These are phyloP conservation scores for Brachionus calyciflorus DNA, from an alignment of 1,140 invertebrate species.

Conservation along the genomic window DNA sequence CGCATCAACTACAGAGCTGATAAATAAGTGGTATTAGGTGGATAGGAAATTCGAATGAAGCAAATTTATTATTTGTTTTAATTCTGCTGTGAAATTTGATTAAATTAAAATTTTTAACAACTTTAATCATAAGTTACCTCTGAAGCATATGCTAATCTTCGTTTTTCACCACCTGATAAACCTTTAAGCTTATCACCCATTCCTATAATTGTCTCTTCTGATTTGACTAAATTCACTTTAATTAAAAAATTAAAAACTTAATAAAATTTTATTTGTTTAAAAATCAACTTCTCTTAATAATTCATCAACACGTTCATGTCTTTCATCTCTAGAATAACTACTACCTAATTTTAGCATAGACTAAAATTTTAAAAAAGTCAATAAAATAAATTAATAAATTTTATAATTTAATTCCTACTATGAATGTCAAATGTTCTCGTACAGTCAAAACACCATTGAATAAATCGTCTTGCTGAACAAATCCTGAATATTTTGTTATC, in stretches of 20 bases:
- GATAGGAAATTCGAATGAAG: no score
- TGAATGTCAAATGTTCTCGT: conserved; percentile 64
- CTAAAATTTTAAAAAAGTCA: no score
- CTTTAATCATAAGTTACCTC: no score
- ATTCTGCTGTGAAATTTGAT: no score
- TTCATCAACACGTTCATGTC: conserved; percentile 79
- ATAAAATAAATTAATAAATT: no score
- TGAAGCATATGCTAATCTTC: conserved; percentile 87
- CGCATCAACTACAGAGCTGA: no score
- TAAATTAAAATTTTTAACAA: no score
- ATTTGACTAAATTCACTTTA: no score
- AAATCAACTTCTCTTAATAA: conserved; percentile 69
- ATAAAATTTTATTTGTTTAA: no score
- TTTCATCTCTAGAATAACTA: conserved; percentile 70
- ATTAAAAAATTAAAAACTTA: not conserved
- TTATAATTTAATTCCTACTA: conserved; percentile 61
- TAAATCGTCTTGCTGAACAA: conserved; percentile 79
- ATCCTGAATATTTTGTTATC: conserved; percentile 77
- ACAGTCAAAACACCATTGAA: conserved; percentile 65
- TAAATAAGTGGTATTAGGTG: no score
- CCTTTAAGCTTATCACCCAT: conserved; percentile 80
- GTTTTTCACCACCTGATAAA: conserved; percentile 90
- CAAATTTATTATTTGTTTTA: no score
- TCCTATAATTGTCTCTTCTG: conserved; percentile 64
- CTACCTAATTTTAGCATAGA: conserved; percentile 86